These are phyloP conservation scores for Encarsia formosa DNA, from an alignment of 2,888 invertebrate genomes.

Conservation along the genomic window DNA sequence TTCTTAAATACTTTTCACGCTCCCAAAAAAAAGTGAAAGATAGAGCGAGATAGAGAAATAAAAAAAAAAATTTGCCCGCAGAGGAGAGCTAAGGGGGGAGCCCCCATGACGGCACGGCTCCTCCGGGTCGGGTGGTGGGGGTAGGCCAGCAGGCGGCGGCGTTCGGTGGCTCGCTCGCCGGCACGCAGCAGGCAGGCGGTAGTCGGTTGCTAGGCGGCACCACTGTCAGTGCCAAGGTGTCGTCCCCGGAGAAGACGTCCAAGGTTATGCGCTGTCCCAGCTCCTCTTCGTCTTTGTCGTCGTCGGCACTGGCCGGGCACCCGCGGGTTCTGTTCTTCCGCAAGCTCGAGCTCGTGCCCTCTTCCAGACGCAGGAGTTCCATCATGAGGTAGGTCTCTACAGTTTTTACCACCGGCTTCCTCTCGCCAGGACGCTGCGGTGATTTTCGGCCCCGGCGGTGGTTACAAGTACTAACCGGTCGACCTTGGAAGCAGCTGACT, in stretches of 20 bases:
- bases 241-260: too few relatives aligned
- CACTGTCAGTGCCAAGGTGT: conserved; percentile 50
- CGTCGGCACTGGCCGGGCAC: too few relatives aligned
- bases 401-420: background rate
- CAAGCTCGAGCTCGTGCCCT: background rate
- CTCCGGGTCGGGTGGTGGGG: too few relatives aligned
- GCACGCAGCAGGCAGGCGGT: conserved; percentile 29
- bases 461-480: conserved; percentile 30
- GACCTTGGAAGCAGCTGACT: conserved; percentile 41
- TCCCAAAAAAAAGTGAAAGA: too few relatives aligned
- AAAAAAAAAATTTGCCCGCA: too few relatives aligned
- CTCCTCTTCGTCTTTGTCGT: background rate
- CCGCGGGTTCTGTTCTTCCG: conserved; percentile 3
- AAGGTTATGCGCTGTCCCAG: too few relatives aligned
- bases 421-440: too few relatives aligned
- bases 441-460: conserved; percentile 10
- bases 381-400: background rate
- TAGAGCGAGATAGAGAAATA: too few relatives aligned
- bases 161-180: background rate
- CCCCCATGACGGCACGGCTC: background rate
- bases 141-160: too few relatives aligned
- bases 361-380: background rate
- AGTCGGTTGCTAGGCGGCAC: conserved; percentile 48
- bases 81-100: background rate
- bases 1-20: too few relatives aligned